A percentile compares a stretch with the other conserved stretches of the same genome.
Evolutionary conservation across 2,797 vertebrate genomes (phyloP).

Genomic region (Tapera naevia): DNA sequence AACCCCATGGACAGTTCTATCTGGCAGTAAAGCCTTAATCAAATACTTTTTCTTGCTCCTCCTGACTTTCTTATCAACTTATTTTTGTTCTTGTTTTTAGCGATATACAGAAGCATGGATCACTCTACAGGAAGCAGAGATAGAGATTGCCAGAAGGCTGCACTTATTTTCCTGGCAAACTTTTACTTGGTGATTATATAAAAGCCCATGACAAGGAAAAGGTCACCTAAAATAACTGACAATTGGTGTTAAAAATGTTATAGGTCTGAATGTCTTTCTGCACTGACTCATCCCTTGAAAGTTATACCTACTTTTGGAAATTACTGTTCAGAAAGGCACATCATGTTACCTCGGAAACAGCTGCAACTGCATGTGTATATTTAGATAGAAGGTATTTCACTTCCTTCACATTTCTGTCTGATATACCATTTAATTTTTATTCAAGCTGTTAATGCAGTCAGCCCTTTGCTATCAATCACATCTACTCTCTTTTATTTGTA

Average conservation of each 20-base stretch:
- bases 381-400: conserved; percentile 46
- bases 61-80: neutral
- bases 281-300: conserved; percentile 38
- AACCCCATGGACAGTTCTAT: neutral
- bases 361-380: conserved; percentile 31
- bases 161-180: neutral
- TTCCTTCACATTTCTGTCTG: conserved; percentile 31
- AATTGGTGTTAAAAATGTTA: neutral
- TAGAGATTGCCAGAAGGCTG: neutral
- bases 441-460: conserved; percentile 23
- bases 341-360: conserved; percentile 59
- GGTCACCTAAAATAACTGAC: conserved; percentile 10
- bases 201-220: neutral
- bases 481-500: neutral
- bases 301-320: conserved; percentile 50
- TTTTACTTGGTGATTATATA: neutral
- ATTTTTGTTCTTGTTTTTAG: conserved; percentile 2
- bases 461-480: neutral
- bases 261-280: neutral
- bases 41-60: neutral
- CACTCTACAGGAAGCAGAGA: neutral
- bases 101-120: neutral
- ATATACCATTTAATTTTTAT: conserved; percentile 38
- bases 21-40: neutral
- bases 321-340: conserved; percentile 32